phyloP scores from a whole-genome alignment of 2,797 vertebrate genomes.

The Heteromormyrus szaboi region DNA sequence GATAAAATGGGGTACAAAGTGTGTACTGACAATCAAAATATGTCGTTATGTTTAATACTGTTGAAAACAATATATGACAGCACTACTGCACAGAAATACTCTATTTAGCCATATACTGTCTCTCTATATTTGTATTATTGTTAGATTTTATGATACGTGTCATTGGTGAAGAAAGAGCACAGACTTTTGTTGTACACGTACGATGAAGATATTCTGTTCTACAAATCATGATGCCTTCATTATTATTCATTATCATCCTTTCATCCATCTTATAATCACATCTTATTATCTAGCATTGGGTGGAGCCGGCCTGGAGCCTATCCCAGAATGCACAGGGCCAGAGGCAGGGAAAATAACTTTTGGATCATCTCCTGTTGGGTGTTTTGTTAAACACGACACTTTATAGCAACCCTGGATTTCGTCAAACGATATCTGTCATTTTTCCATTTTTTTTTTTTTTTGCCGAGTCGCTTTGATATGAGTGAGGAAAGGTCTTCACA shows the following conservation, averaged over 20 bases:
- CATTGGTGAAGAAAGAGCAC: background rate
- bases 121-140: background rate
- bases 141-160: background rate
- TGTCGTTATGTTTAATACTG: background rate
- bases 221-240: background rate
- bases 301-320: background rate
- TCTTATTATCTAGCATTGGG: background rate
- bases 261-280: background rate
- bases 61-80: background rate
- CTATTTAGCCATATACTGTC: background rate
- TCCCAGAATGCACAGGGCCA: background rate
- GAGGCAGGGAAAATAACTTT: background rate
- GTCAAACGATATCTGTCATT: background rate
- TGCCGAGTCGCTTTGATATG: background rate
- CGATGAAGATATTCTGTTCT: background rate
- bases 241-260: background rate
- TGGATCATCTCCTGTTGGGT: background rate
- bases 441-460: background rate
- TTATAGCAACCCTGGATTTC: background rate
- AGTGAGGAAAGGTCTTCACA: constrained; percentile 2
- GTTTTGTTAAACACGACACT: background rate
- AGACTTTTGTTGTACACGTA: background rate
- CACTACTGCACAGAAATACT: background rate
- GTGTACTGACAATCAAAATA: background rate
- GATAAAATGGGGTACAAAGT: background rate